Percentiles rank a stretch among this genome's conserved stretches.
Evolutionary conservation across 2,888 invertebrate species (phyloP).

Genomic region (Melinaea marsaeus): DNA sequence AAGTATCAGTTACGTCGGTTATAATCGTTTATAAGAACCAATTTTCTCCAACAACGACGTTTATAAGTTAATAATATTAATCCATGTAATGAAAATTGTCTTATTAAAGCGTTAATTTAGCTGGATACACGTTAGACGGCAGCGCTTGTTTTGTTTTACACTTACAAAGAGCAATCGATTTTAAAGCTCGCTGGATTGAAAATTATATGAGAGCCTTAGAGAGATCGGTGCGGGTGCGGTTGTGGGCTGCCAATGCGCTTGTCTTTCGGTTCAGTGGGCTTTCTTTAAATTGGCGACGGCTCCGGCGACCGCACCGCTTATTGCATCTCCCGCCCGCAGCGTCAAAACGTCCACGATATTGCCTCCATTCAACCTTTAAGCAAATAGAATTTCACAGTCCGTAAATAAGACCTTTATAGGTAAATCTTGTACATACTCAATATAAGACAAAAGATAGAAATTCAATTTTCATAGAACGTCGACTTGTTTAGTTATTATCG

Average conservation of each 20-base stretch:
- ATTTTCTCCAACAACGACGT: constrained; percentile 17
- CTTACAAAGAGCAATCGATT: constrained; percentile 77
- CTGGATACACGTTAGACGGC: constrained; percentile 46
- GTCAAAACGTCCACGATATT: constrained; percentile 74
- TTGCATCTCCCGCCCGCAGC: constrained; percentile 73
- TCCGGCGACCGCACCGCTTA: constrained; percentile 73
- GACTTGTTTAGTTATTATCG: constrained; percentile 47
- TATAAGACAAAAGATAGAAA: constrained; percentile 39
- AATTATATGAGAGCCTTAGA: constrained; percentile 76
- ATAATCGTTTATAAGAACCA: constrained; percentile 17
- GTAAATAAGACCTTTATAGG: constrained; percentile 71
- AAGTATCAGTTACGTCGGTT: constrained; percentile 9
- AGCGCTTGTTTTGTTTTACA: constrained; percentile 65
- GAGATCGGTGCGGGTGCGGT: constrained; percentile 61
- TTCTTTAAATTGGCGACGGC: constrained; percentile 79
- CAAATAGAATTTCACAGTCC: constrained; percentile 74
- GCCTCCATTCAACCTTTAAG: constrained; percentile 75
- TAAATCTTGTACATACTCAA: constrained; percentile 53
- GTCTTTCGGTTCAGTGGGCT: constrained; percentile 79
- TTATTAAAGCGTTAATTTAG: constrained; percentile 60
- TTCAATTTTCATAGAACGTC: constrained; percentile 60
- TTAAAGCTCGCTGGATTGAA: constrained; percentile 77
- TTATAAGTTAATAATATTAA: constrained; percentile 25
- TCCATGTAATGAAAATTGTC: constrained; percentile 41
- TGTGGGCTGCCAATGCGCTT: constrained; percentile 78